A percentile compares a stretch with the other conserved stretches of the same genome.
Conservation (phyloP, 2,888 invertebrate genomes). For the Lottia gigantea region DNA sequence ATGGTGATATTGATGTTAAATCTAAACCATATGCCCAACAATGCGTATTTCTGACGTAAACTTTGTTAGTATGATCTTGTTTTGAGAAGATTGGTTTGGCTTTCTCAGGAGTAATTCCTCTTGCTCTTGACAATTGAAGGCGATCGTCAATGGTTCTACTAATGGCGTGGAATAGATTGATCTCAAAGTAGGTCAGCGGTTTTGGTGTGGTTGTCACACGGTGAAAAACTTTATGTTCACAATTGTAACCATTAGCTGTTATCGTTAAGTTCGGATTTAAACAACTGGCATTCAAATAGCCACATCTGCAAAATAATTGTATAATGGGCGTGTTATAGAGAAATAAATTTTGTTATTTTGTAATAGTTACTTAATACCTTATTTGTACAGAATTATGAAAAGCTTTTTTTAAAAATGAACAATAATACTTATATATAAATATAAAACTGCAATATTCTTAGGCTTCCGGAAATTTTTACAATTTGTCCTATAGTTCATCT, state of each 20-base stretch:
- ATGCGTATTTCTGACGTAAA: conserved; percentile 36
- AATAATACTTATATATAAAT: too few relatives aligned
- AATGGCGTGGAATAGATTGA: conserved; percentile 33
- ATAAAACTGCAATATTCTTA: too few relatives aligned
- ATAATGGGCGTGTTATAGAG: background rate
- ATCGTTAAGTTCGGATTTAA: background rate
- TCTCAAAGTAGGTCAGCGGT: conserved; percentile 28
- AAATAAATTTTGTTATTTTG: background rate
- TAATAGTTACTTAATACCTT: too few relatives aligned
- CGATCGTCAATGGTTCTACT: conserved; percentile 42
- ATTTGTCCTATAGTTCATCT: too few relatives aligned
- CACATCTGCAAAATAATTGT: conserved; percentile 11
- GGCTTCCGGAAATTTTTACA: too few relatives aligned
- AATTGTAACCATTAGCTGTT: background rate
- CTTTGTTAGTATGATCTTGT: conserved; percentile 41
- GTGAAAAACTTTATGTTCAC: conserved; percentile 9
- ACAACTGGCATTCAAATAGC: conserved; percentile 11
- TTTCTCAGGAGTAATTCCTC: conserved; percentile 29
- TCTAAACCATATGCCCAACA: conserved; percentile 51
- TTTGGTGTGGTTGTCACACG: conserved; percentile 14
- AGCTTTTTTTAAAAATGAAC: too few relatives aligned
- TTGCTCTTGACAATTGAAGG: conserved; percentile 26
- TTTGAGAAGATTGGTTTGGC: conserved; percentile 40
- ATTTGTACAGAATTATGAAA: too few relatives aligned
- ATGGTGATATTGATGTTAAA: conserved; percentile 48